These are phyloP conservation scores for Acanthoscelides obtectus DNA, from an alignment of 2,888 invertebrate species.

Conservation along the genomic window DNA sequence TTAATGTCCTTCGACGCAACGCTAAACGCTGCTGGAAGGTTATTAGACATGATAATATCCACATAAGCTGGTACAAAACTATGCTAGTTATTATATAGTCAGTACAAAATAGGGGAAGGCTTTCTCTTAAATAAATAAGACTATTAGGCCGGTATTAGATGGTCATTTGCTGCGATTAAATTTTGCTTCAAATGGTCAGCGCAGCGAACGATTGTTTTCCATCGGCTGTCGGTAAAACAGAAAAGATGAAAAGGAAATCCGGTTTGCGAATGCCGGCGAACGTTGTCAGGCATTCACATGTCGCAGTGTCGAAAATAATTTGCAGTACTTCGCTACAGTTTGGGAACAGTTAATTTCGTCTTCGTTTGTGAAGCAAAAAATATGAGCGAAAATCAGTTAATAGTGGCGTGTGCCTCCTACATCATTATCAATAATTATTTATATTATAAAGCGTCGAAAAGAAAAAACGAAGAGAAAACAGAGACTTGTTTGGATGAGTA, in stretches of 20 bases:
- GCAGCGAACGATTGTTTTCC: neutral
- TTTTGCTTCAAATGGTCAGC: neutral
- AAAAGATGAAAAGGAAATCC: slow-evolving; percentile 1
- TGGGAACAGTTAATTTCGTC: neutral
- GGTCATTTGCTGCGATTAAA: neutral
- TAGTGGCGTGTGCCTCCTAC: neutral
- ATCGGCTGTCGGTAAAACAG: slow-evolving; percentile 1
- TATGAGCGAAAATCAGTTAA: slow-evolving; percentile 1
- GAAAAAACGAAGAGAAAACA: neutral
- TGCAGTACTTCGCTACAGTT: neutral
- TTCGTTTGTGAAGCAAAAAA: slow-evolving; percentile 1
- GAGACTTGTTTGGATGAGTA: slow-evolving; percentile 2
- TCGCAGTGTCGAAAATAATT: neutral
- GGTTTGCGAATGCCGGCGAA: neutral
- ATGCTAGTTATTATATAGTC: too few relatives aligned
- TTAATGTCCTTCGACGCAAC: too few relatives aligned
- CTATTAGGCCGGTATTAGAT: too few relatives aligned
- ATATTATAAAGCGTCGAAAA: neutral
- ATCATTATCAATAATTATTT: neutral
- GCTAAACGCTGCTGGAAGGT: too few relatives aligned
- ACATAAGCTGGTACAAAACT: too few relatives aligned
- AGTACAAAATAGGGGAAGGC: too few relatives aligned
- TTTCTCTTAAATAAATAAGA: too few relatives aligned
- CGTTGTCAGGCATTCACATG: neutral
- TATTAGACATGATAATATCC: too few relatives aligned